Evolutionary conservation across 35 echinoderm and acorn worm species (phyloP).

Genomic region (Ophiothrix spiculata): DNA sequence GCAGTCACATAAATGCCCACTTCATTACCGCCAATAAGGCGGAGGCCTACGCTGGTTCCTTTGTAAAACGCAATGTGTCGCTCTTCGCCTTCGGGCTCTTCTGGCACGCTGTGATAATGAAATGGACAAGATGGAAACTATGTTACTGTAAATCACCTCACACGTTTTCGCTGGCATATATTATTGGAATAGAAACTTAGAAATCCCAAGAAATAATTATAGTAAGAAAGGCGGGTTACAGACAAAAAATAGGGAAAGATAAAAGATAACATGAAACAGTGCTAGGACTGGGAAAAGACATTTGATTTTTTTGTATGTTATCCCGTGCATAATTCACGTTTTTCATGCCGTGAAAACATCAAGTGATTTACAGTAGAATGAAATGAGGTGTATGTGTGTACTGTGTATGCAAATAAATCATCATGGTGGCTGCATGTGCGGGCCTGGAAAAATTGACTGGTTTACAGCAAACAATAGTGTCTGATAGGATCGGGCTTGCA

Average conservation of each 20-base stretch:
- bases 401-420: background rate
- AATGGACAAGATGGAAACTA: background rate
- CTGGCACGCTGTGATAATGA: slow-evolving; percentile 51
- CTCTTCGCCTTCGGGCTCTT: slow-evolving; percentile 61
- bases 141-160: slow-evolving; percentile 11
- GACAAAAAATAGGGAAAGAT: too few species aligned
- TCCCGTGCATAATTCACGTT: too few species aligned
- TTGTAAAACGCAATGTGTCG: slow-evolving; percentile 66
- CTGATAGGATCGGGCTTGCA: too few species aligned
- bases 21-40: slow-evolving; percentile 81
- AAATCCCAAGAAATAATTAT: too few species aligned
- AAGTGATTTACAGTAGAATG: slow-evolving; percentile 4
- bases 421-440: too few species aligned
- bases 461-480: too few species aligned
- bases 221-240: too few species aligned
- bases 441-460: too few species aligned
- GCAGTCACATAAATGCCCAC: slow-evolving; percentile 82
- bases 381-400: background rate
- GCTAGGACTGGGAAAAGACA: too few species aligned
- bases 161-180: background rate
- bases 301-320: too few species aligned
- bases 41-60: slow-evolving; percentile 79
- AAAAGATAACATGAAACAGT: too few species aligned
- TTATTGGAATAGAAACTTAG: too few species aligned
- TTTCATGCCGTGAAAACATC: slow-evolving; percentile 12